Evolutionary conservation across 2,888 invertebrate species (phyloP), one percentile per base, ranked within the genome.

Genomic region (Tenthredo livida): DNA sequence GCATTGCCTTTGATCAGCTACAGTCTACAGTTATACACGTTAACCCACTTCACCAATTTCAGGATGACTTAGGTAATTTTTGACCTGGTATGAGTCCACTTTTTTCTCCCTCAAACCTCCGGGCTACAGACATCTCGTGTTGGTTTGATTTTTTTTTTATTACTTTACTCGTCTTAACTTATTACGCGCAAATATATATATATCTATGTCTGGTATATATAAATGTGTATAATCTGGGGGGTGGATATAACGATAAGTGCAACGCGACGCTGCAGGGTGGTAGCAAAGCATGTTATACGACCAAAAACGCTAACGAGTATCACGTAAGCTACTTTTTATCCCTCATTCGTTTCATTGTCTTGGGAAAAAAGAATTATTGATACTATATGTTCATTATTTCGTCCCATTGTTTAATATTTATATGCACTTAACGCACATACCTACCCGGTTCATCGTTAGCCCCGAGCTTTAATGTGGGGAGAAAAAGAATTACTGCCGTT

Each of bases 251-350:
- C 77, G 77, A 80, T 58, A 80, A 80, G 40, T 61, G 80, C 7
- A 15, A 29, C 67, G 67, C 33, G n/a, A 54, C 33, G 54, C 33
- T 58, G 29, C 54, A n/a, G 47, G 58, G 61, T 61, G n/a, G 29
- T 47, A 80, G 78, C 78, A 40, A 40, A 58, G 78, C 21, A 61
- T 80, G 58, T 80, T 58, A 25, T 37, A 80, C 80, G 80, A 58
- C 80, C 21, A 61, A 80, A 80, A 80, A 80, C 40, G 61, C 61
- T 58, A 80, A 80, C 80, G 80, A 80, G 80, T 61, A 33, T 25
- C 40, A 61, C 40, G 40, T 61, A 37, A 80, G 58, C 37, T 40
- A 61, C n/a, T 61, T 61, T 80, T 29, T 61, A 33, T 17, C n/a
- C 29, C n/a, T 40, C 40, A 25, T 80, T 80, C 61, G 40, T 80